Percentiles rank a stretch among this genome's conserved stretches.
Evolutionary conservation across 2,113 vertebrate species (phyloP).

Genomic region (Ovis canadensis): DNA sequence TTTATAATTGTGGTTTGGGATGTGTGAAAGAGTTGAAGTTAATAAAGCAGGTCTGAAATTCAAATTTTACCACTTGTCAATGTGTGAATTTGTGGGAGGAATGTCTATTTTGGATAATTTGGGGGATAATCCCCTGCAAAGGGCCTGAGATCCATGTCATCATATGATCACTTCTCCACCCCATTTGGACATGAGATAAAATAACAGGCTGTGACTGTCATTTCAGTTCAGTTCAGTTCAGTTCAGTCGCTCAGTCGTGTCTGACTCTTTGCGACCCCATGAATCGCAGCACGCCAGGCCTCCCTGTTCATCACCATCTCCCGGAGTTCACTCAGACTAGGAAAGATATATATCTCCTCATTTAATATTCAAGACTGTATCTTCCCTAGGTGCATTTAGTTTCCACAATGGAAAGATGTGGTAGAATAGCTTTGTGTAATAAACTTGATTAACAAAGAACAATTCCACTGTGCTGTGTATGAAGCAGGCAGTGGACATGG

Average conservation of each 20-base stretch:
- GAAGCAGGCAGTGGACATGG: not conserved
- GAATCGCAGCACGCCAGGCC: no score
- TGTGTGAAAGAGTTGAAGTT: not conserved
- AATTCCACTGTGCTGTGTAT: not conserved
- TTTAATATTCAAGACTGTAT: not conserved
- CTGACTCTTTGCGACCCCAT: no score
- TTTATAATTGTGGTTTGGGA: not conserved
- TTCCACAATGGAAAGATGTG: not conserved
- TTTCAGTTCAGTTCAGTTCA: not conserved
- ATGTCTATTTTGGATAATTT: not conserved
- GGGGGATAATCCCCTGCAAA: not conserved
- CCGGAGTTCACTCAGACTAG: not conserved
- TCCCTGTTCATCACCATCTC: no score
- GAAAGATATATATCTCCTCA: not conserved
- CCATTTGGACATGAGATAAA: not conserved
- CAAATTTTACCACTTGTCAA: not conserved
- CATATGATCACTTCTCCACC: not conserved
- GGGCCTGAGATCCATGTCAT: not conserved
- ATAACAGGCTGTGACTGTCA: not conserved
- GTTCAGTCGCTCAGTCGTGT: no score
- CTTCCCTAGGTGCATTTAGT: not conserved
- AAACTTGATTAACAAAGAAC: not conserved
- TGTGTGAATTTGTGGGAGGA: not conserved
- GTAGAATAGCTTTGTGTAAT: not conserved
- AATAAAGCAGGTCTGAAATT: not conserved